phyloP scores from a whole-genome alignment of 2,113 vertebrate genomes.

The Empidonax traillii region DNA sequence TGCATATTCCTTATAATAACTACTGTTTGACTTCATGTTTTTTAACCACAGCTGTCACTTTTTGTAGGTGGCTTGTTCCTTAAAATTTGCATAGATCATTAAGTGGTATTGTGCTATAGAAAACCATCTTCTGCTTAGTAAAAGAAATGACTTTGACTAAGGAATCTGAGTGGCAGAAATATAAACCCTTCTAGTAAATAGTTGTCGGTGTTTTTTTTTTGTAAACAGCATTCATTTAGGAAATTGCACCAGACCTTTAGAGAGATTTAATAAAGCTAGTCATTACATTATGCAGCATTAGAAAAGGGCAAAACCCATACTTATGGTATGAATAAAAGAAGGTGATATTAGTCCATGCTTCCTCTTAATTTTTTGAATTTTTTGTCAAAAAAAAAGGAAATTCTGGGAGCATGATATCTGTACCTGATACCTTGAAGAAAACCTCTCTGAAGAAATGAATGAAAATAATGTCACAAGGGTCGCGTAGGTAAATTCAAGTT shows the following conservation, averaged over 20 bases:
- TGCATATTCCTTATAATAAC: background rate
- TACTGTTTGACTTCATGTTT: background rate
- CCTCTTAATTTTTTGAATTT: background rate
- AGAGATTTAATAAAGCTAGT: constrained; percentile 14
- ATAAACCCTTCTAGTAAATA: background rate
- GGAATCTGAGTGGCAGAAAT: background rate
- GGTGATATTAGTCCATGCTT: background rate
- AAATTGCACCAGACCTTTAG: background rate
- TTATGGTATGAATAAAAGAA: background rate
- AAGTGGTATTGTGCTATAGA: background rate
- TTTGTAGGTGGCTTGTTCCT: background rate
- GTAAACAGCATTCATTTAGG: background rate
- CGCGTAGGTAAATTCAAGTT: background rate
- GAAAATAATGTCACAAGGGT: background rate
- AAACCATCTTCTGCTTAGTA: background rate
- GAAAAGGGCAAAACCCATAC: background rate
- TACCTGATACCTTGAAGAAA: background rate
- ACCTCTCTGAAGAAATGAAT: background rate
- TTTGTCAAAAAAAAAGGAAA: background rate
- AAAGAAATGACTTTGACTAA: constrained; percentile 23
- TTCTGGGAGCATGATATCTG: background rate
- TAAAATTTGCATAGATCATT: background rate
- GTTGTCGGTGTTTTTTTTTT: background rate
- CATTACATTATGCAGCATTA: background rate
- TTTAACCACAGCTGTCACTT: background rate